These are phyloP conservation scores for Diarsia rubi DNA, from an alignment of 2,888 invertebrate genomes.

Conservation along the genomic window DNA sequence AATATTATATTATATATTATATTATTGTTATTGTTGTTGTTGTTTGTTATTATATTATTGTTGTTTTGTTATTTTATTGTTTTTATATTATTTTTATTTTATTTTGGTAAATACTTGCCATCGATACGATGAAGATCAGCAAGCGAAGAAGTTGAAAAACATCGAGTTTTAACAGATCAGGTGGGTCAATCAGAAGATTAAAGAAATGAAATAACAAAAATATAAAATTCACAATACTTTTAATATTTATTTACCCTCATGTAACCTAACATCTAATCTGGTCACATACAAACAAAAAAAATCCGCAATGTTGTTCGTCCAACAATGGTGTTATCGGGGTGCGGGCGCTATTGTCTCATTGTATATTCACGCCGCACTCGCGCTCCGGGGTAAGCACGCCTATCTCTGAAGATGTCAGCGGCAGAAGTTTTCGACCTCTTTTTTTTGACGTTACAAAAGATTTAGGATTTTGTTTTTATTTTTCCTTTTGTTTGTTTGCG, in stretches of 20 bases:
- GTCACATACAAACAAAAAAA: constrained; percentile 58
- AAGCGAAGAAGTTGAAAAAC: neutral
- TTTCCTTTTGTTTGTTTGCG: constrained; percentile 42
- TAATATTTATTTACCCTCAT: neutral
- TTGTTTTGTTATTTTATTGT: too few species aligned
- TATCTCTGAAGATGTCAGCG: constrained; percentile 66
- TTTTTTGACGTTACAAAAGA: constrained; percentile 64
- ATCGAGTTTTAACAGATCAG: neutral
- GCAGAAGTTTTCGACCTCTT: constrained; percentile 59
- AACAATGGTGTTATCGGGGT: constrained; percentile 65
- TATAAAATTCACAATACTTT: neutral
- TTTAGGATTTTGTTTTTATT: constrained; percentile 50
- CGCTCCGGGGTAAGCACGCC: constrained; percentile 59
- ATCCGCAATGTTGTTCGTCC: constrained; percentile 38
- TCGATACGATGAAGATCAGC: too few species aligned
- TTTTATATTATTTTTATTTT: too few species aligned
- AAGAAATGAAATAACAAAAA: neutral
- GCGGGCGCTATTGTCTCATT: constrained; percentile 67
- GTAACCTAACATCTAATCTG: constrained; percentile 48
- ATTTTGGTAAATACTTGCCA: too few species aligned
- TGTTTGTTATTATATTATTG: too few species aligned
- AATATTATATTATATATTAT: too few species aligned
- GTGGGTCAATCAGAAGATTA: neutral
- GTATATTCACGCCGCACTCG: constrained; percentile 61
- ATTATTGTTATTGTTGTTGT: too few species aligned